Percentiles rank a stretch among this genome's conserved stretches.
Conservation (phyloP, 2,797 vertebrate species). For the Rhyacichthys aspro region DNA sequence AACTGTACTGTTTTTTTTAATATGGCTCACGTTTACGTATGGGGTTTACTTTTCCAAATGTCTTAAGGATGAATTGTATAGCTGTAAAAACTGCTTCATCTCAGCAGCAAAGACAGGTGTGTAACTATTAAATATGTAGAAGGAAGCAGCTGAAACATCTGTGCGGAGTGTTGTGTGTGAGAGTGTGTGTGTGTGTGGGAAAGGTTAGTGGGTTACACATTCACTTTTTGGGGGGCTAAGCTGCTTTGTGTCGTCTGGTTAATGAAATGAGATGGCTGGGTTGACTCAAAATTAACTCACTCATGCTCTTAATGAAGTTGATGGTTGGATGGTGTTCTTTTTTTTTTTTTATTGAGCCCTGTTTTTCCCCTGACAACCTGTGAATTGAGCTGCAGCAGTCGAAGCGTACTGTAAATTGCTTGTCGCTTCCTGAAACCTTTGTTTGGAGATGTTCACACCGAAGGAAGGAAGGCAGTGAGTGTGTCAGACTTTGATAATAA, state of each 20-base stretch:
- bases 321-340: constrained; percentile 66
- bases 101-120: no score
- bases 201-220: neutral
- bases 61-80: no score
- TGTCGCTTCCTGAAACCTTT: constrained; percentile 35
- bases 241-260: constrained; percentile 55
- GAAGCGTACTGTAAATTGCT: constrained; percentile 43
- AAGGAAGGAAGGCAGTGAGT: constrained; percentile 6
- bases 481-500: constrained; percentile 38
- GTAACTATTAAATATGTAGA: no score
- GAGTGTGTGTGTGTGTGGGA: neutral
- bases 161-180: neutral
- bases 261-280: constrained; percentile 68
- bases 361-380: constrained; percentile 62
- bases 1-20: no score
- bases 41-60: no score
- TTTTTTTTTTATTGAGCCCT: constrained; percentile 69
- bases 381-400: constrained; percentile 50
- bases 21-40: no score
- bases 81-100: no score
- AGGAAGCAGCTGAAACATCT: neutral
- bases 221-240: constrained; percentile 34
- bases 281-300: constrained; percentile 56
- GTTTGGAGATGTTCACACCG: constrained; percentile 20
- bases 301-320: constrained; percentile 55